Evolutionary conservation across 2,888 invertebrate genomes (phyloP).

Genomic region (Rutpela maculata): DNA sequence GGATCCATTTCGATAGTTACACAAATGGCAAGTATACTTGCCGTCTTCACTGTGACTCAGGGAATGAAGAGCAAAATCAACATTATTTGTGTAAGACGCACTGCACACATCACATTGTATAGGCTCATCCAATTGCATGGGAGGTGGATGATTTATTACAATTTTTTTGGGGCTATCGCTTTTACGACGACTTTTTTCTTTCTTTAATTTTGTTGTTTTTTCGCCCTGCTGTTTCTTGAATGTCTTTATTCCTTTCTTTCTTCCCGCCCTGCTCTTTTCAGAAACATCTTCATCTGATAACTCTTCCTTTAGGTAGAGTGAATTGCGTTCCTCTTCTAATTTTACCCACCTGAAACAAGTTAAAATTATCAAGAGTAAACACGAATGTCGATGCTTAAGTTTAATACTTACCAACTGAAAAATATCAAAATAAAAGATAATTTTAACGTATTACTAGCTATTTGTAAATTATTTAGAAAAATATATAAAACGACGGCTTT

Average conservation of each 20-base stretch:
- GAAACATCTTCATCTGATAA: not conserved
- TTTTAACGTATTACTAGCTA: too few species aligned
- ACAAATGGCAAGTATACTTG: conserved; percentile 67
- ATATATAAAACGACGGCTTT: too few species aligned
- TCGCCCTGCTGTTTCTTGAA: conserved; percentile 8
- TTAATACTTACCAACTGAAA: too few species aligned
- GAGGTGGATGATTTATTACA: conserved; percentile 54
- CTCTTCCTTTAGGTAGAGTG: conserved; percentile 29
- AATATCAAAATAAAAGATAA: too few species aligned
- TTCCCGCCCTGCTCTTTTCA: conserved; percentile 40
- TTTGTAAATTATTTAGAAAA: too few species aligned
- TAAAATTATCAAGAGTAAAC: too few species aligned
- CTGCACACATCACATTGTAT: conserved; percentile 77
- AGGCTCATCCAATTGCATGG: conserved; percentile 65
- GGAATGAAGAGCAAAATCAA: conserved; percentile 68
- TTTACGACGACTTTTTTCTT: conserved; percentile 47
- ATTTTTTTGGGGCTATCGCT: conserved; percentile 51
- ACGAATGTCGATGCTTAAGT: too few species aligned
- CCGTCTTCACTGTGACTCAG: conserved; percentile 65
- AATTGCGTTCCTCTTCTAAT: not conserved
- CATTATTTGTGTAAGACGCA: conserved; percentile 73
- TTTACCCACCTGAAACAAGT: not conserved
- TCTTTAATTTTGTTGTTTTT: conserved; percentile 29
- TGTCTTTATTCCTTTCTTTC: conserved; percentile 43
- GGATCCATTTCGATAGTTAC: conserved; percentile 62